These are phyloP conservation scores for Dendropsophus ebraccatus DNA, from an alignment of 2,113 vertebrate genomes.

Conservation along the genomic window DNA sequence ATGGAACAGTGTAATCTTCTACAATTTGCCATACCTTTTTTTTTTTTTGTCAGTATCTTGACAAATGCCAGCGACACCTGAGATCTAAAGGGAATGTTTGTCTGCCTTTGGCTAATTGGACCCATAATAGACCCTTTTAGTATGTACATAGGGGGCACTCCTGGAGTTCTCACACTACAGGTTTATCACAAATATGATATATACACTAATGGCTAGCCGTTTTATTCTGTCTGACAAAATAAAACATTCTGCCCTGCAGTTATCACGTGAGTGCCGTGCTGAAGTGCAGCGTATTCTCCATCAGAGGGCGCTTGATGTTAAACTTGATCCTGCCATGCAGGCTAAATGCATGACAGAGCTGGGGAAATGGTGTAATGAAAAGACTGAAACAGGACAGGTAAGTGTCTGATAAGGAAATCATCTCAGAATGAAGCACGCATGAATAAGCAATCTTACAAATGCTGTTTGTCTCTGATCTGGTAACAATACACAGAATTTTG, in stretches of 20 bases:
- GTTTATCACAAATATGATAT: neutral
- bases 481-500: too few species aligned
- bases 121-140: too few species aligned
- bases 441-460: neutral
- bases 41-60: too few species aligned
- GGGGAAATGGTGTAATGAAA: slow-evolving; percentile 98
- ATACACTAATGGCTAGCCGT: neutral
- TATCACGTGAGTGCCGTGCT: slow-evolving; percentile 92
- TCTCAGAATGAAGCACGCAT: too few species aligned
- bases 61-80: too few species aligned
- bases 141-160: too few species aligned
- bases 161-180: too few species aligned
- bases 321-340: slow-evolving; percentile 92
- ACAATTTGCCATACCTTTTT: too few species aligned
- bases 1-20: too few species aligned
- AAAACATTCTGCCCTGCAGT: slow-evolving; percentile 67
- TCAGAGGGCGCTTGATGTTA: slow-evolving; percentile 94
- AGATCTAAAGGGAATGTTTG: too few species aligned
- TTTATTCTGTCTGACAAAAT: neutral
- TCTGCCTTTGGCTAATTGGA: too few species aligned
- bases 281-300: slow-evolving; percentile 96
- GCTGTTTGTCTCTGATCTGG: too few species aligned
- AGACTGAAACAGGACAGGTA: slow-evolving; percentile 89
- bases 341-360: slow-evolving; percentile 93
- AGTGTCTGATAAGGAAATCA: neutral